phyloP scores from a whole-genome alignment of 2,797 vertebrate genomes.

The Gymnoscopelus microlampas region DNA sequence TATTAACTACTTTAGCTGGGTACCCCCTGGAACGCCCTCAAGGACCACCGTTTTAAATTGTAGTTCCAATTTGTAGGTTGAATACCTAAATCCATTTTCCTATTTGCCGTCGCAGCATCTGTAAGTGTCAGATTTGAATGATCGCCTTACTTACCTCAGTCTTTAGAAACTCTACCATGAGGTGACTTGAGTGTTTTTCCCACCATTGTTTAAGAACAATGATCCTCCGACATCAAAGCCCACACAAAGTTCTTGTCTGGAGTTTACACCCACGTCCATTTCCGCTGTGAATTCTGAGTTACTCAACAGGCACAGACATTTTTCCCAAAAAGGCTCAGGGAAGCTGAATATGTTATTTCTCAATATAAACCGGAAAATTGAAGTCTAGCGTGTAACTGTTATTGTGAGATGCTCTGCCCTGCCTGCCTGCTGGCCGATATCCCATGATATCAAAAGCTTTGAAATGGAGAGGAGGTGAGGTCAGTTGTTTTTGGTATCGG shows the following conservation, averaged over 20 bases:
- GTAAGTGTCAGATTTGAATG: neutral
- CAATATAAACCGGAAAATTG: conserved; percentile 14
- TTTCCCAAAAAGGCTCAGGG: conserved; percentile 28
- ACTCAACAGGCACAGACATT: conserved; percentile 50
- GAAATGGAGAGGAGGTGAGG: conserved; percentile 38
- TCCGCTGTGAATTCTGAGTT: conserved; percentile 52
- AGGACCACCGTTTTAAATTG: neutral
- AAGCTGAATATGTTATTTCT: conserved; percentile 18
- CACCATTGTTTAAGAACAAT: conserved; percentile 32
- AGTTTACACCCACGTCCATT: conserved; percentile 56
- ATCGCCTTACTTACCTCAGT: neutral
- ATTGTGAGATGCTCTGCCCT: conserved; percentile 22
- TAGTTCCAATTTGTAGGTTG: no score
- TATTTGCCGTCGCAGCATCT: neutral
- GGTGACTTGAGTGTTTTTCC: conserved; percentile 32
- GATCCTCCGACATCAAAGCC: conserved; percentile 35
- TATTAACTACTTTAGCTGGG: no score
- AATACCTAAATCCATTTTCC: neutral
- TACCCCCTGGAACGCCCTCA: no score
- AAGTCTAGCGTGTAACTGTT: conserved; percentile 31
- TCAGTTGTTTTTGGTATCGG: conserved; percentile 15
- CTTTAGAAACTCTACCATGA: conserved; percentile 6
- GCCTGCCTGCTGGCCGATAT: conserved; percentile 17
- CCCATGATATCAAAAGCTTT: conserved; percentile 27
- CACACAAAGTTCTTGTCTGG: conserved; percentile 34